These are phyloP conservation scores for Spheniscus humboldti DNA, from an alignment of 2,797 vertebrate genomes.

Conservation along the genomic window DNA sequence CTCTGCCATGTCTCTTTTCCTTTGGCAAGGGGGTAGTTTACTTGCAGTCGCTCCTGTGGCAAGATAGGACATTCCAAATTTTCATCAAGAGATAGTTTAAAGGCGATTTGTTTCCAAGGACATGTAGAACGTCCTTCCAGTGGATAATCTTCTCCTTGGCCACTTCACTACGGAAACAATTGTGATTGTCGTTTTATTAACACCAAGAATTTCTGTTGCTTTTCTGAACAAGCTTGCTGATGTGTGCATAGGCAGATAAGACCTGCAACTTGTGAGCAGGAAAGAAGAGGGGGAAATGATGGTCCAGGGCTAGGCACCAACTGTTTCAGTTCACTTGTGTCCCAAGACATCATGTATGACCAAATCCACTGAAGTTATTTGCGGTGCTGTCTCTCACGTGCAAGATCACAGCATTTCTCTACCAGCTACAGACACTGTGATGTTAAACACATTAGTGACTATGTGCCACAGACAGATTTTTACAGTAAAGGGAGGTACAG, in stretches of 20 bases:
- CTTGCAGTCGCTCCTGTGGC: not conserved
- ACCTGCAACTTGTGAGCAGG: not conserved
- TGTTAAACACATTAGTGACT: slow-evolving; percentile 25
- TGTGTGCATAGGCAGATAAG: not conserved
- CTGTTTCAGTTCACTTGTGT: not conserved
- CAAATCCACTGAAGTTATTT: not conserved
- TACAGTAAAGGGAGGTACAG: not conserved
- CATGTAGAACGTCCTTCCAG: not conserved
- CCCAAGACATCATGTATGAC: not conserved
- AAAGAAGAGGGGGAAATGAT: not conserved
- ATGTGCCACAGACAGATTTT: not conserved
- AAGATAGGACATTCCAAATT: not conserved
- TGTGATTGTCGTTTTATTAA: not conserved
- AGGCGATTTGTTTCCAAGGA: not conserved
- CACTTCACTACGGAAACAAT: not conserved
- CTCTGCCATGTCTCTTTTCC: not conserved
- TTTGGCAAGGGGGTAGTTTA: not conserved
- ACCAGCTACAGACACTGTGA: not conserved
- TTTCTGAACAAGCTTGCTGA: not conserved
- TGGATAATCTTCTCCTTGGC: not conserved
- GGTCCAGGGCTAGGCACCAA: not conserved
- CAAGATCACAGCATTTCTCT: not conserved
- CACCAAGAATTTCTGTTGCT: not conserved
- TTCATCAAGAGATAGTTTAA: not conserved
- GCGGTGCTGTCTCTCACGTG: not conserved